Conservation (phyloP, 53 echinoderm and acorn worm species). For the Mesocentrotus franciscanus region DNA sequence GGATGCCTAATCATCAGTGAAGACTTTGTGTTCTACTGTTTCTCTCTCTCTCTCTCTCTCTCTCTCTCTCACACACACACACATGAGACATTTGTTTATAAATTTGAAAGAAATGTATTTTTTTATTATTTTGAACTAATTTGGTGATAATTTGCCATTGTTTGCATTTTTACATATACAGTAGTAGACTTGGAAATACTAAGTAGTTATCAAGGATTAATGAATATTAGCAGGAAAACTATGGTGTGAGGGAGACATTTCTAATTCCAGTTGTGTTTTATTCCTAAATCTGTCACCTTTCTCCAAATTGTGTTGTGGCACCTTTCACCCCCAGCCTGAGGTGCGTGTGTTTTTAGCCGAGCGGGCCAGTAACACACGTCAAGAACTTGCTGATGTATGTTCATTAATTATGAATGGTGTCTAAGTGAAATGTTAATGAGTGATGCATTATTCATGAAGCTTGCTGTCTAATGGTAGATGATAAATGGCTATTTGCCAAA, state of each 20-base stretch:
- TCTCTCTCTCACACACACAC: too few species aligned
- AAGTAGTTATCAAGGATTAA: neutral
- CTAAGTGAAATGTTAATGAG: constrained; percentile 65
- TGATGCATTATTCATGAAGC: constrained; percentile 40
- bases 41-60: too few species aligned
- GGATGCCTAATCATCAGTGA: too few species aligned
- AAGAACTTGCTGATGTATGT: constrained; percentile 6
- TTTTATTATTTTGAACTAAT: too few species aligned
- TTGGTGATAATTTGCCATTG: neutral
- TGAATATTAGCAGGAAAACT: too few species aligned
- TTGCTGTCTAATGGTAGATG: constrained; percentile 16
- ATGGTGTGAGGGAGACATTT: neutral
- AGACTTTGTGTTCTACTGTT: too few species aligned
- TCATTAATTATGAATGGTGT: constrained; percentile 54
- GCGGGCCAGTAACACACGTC: constrained; percentile 7
- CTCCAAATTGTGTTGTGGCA: constrained; percentile 48
- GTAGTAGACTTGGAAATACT: neutral
- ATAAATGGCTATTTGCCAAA: constrained; percentile 49
- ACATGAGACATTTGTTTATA: too few species aligned
- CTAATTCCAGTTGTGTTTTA: neutral
- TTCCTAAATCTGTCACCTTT: constrained; percentile 7
- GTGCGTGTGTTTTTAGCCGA: constrained; percentile 34
- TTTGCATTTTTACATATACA: neutral
- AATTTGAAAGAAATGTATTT: too few species aligned
- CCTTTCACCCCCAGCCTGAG: neutral